Base-by-base conservation (phyloP, 2,888 invertebrate genomes). In the Cataglyphis rosenhaueri region DNA sequence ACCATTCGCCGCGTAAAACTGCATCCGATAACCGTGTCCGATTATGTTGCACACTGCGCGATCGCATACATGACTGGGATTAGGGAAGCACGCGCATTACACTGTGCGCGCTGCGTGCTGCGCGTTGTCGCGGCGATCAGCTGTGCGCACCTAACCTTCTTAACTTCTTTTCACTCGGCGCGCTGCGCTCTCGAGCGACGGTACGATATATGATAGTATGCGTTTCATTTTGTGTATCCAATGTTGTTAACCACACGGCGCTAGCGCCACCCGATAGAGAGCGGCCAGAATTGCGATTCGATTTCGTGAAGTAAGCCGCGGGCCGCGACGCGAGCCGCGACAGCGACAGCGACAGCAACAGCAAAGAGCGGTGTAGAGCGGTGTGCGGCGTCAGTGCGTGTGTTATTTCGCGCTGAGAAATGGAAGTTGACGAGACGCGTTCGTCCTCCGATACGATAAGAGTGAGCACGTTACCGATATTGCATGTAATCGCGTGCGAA, bases 331-430 rank as follows among this genome's bases (percentile, higher is more conserved):
- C 32, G 32, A 35, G 32, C 4, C 32, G 32, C 32, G 32, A 35
- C 32, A 35, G 32, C 32, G 32, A 32, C 32, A 32, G 32, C 32
- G 0, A 87, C 76, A 81, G 86, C 83, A 88, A 70, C 25, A 1
- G 25, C 1, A 84, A 83, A 86, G 85, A 32, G 32, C 32, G 32
- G 32, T 35, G 6, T 35, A 35, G 32, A 35, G 32, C 32, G 32
- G 32, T 35, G 32, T 35, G 32, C 32, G 84, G 85, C n/a, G n/a
- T 86, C 91, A 92, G 92, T 92, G 82, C 88, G 86, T 88, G 91
- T 91, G 92, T 86, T 91, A 92, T 92, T 92, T 88, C 90, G 92
- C 90, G 90, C 85, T 91, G 93, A 93, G 94, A 93, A 93, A 94
- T 94, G 94, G 94, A 93, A 93, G 91, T 90, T 89, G 92, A 92